A percentile compares a stretch with the other conserved stretches of the same genome.
These are phyloP conservation scores for Neolamprologus devosi DNA, from an alignment of 2,113 vertebrate species.

Conservation along the genomic window DNA sequence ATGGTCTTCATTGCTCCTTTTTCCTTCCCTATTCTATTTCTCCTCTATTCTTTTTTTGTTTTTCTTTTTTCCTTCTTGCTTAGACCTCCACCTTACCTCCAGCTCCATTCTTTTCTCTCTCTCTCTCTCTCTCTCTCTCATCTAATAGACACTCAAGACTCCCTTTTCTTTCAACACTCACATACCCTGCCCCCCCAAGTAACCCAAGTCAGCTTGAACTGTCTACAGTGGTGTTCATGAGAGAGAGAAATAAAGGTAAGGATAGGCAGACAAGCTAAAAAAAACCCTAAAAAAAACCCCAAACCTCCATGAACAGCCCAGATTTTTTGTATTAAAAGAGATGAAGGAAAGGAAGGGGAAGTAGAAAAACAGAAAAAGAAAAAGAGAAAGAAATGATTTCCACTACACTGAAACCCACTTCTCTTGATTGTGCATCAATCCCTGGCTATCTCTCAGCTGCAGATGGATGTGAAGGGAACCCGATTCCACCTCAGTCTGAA, in stretches of 20 bases:
- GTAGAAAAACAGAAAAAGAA: neutral
- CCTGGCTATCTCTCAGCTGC: constrained; percentile 48
- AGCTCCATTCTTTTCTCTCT: neutral
- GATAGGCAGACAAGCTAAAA: neutral
- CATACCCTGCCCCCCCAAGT: neutral
- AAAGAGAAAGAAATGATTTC: constrained; percentile 28
- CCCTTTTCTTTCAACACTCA: constrained; percentile 1
- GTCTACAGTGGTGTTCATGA: neutral
- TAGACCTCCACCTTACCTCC: neutral
- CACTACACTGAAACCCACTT: constrained; percentile 34
- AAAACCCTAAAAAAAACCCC: rapidly evolving
- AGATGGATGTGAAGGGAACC: constrained; percentile 51
- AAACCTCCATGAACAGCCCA: neutral
- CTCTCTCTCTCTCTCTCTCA: neutral
- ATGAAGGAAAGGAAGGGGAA: neutral
- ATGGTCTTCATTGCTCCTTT: neutral
- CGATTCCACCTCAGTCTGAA: constrained; percentile 48
- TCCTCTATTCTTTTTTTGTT: neutral
- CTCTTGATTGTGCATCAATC: constrained; percentile 63
- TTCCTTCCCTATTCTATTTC: constrained; percentile 45
- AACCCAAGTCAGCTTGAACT: neutral
- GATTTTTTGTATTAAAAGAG: constrained; percentile 2
- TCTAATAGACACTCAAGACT: constrained; percentile 20
- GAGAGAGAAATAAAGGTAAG: neutral
- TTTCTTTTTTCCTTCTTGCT: neutral